These are phyloP conservation scores for Salpingus planirostris DNA, from an alignment of 2,888 invertebrate species.

Conservation along the genomic window DNA sequence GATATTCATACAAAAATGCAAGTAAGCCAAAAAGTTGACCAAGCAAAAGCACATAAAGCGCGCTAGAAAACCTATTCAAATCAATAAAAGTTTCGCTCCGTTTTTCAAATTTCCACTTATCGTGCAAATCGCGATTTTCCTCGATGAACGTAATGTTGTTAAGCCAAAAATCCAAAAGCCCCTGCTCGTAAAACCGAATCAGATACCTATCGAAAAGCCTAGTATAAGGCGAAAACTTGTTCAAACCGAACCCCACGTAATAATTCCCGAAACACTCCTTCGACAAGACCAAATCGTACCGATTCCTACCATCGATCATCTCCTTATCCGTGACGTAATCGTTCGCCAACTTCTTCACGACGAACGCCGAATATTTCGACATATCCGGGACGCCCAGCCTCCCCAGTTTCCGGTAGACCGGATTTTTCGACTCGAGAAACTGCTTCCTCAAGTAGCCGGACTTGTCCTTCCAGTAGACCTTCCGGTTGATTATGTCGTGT, in stretches of 20 bases:
- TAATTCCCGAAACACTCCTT: constrained; percentile 19
- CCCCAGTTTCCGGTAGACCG: not conserved
- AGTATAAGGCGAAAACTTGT: constrained; percentile 21
- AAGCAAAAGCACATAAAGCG: no score
- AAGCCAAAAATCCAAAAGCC: constrained; percentile 18
- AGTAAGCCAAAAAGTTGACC: no score
- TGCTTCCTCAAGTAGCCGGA: not conserved
- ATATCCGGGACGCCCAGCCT: not conserved
- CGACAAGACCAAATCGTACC: constrained; percentile 16
- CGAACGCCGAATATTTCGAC: not conserved
- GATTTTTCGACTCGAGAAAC: no score
- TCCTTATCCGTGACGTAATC: constrained; percentile 21
- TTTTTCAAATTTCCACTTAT: no score
- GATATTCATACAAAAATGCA: no score
- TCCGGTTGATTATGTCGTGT: constrained; percentile 14
- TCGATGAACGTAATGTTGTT: constrained; percentile 5
- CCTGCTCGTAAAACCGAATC: constrained; percentile 17
- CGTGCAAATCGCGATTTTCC: no score
- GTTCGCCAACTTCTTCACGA: constrained; percentile 10
- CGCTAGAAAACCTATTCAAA: no score
- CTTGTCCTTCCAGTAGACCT: constrained; percentile 15
- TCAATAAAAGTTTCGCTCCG: no score
- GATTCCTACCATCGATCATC: constrained; percentile 13
- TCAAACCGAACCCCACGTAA: constrained; percentile 20
- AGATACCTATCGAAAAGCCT: constrained; percentile 13